A percentile compares a stretch with the other conserved stretches of the same genome.
Evolutionary conservation across 2,888 invertebrate species (phyloP).

Genomic region (Drosophila austrosaltans): DNA sequence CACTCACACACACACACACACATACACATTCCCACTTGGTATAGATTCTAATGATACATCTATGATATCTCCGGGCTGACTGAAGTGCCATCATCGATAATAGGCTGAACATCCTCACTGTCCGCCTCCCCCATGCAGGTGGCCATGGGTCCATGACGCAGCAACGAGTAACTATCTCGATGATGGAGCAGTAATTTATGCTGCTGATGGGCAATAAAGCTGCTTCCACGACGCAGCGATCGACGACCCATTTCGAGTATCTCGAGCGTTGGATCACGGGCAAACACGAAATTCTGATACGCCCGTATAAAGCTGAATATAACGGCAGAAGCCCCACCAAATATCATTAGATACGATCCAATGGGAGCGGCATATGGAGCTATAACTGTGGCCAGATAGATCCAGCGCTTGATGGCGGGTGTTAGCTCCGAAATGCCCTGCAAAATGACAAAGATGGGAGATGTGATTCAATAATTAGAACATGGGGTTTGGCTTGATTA

Average conservation of each 20-base stretch:
- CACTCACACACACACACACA: slow-evolving; percentile 19
- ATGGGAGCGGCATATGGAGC: slow-evolving; percentile 89
- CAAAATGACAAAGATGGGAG: slow-evolving; percentile 28
- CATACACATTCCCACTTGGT: slow-evolving; percentile 23
- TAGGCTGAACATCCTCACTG: slow-evolving; percentile 71
- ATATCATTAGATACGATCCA: slow-evolving; percentile 89
- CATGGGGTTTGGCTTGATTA: slow-evolving; percentile 80
- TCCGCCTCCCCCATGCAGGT: slow-evolving; percentile 62
- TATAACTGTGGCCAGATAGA: slow-evolving; percentile 91
- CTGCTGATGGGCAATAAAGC: slow-evolving; percentile 82
- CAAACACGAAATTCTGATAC: slow-evolving; percentile 90
- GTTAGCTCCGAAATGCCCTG: slow-evolving; percentile 91
- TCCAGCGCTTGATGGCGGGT: slow-evolving; percentile 91
- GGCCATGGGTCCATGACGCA: slow-evolving; percentile 70
- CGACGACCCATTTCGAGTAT: slow-evolving; percentile 91
- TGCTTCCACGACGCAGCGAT: slow-evolving; percentile 87
- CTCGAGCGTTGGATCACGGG: slow-evolving; percentile 87
- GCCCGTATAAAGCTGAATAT: slow-evolving; percentile 88
- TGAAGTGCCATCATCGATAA: slow-evolving; percentile 55
- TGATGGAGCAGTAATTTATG: slow-evolving; percentile 75
- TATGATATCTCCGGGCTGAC: slow-evolving; percentile 57
- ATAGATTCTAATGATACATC: slow-evolving; percentile 14
- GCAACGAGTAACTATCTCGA: slow-evolving; percentile 81
- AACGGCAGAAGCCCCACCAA: slow-evolving; percentile 87
- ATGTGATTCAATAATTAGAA: neutral